A percentile compares a stretch with the other conserved stretches of the same genome.
These are phyloP conservation scores for Boulengeromyrus knoepffleri DNA, from an alignment of 2,113 vertebrate genomes.

Conservation along the genomic window DNA sequence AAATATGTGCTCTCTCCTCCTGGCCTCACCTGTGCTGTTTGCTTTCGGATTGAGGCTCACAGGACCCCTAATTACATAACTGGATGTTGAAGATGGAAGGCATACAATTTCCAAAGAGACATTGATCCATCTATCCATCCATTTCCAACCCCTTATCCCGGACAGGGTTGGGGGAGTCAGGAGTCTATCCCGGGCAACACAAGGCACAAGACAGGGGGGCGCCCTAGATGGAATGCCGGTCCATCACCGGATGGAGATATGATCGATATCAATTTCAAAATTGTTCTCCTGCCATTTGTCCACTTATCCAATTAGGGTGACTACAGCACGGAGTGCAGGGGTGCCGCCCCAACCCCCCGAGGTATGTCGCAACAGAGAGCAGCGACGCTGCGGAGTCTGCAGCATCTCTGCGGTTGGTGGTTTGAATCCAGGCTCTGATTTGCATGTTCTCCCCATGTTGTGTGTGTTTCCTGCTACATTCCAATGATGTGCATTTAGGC, in stretches of 20 bases:
- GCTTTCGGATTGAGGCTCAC: background rate
- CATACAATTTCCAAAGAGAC: background rate
- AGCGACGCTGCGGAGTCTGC: too few species aligned
- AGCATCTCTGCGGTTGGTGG: rapidly evolving
- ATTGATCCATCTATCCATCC: background rate
- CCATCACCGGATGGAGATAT: background rate
- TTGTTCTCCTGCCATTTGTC: background rate
- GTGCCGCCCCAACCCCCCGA: background rate
- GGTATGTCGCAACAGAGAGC: background rate
- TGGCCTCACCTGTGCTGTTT: background rate
- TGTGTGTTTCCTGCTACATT: background rate
- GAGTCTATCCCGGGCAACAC: background rate
- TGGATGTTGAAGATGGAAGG: background rate
- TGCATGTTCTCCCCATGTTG: background rate
- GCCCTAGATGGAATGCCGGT: background rate
- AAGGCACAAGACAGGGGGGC: background rate
- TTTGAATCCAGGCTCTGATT: background rate
- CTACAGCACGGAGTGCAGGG: background rate
- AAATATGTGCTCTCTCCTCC: background rate
- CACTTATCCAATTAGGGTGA: background rate
- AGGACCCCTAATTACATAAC: background rate
- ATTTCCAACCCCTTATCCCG: background rate
- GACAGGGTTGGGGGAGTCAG: background rate
- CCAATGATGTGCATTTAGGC: background rate
- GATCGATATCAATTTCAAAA: background rate